These are phyloP conservation scores for Verasper variegatus DNA, from an alignment of 2,113 vertebrate genomes.

Conservation along the genomic window DNA sequence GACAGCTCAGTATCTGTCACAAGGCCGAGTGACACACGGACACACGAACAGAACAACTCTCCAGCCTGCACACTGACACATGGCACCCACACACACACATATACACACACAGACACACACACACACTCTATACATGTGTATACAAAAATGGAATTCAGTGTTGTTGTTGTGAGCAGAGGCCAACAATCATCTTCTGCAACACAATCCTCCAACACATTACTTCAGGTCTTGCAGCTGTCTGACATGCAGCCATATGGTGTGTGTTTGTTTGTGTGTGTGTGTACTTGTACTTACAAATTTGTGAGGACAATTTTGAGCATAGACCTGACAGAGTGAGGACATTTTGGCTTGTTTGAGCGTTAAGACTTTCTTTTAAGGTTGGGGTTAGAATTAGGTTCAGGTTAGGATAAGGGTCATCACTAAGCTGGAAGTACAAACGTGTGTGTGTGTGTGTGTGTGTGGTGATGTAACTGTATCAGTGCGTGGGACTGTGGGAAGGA, in stretches of 20 bases:
- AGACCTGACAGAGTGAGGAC: no score
- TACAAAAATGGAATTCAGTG: conserved; percentile 8
- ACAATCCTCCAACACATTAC: conserved; percentile 27
- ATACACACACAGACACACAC: not conserved
- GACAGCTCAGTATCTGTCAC: conserved; percentile 68
- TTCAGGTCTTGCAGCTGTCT: conserved; percentile 63
- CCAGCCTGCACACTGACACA: conserved; percentile 34
- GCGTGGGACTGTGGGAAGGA: conserved; percentile 27
- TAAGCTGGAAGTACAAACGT: not conserved
- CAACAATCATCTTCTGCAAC: conserved; percentile 43
- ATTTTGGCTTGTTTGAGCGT: no score
- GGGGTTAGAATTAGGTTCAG: no score
- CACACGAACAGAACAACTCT: conserved; percentile 62
- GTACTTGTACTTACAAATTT: conserved; percentile 5
- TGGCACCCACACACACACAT: not conserved
- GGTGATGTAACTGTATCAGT: conserved; percentile 43
- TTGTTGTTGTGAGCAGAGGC: conserved; percentile 19
- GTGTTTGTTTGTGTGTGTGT: conserved; percentile 31
- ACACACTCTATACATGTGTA: not conserved
- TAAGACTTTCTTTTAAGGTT: no score
- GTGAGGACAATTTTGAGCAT: not conserved
- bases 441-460: not conserved
- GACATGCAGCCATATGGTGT: conserved; percentile 58
- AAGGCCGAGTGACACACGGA: conserved; percentile 60
- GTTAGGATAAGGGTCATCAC: no score